Evolutionary conservation across 2,797 vertebrate species (phyloP).

Genomic region (Centroberyx gerrardi): DNA sequence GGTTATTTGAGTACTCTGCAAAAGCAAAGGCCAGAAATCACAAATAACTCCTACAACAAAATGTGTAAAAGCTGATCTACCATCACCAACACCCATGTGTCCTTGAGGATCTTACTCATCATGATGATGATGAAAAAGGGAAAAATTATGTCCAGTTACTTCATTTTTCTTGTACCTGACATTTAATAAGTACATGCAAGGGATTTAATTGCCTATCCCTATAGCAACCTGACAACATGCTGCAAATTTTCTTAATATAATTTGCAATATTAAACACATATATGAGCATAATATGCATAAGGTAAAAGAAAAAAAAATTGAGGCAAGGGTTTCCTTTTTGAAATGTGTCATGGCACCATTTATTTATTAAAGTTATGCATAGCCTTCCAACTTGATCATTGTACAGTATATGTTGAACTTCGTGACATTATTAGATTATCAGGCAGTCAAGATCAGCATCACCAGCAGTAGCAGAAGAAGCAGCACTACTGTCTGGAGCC

Average conservation of each 20-base stretch:
- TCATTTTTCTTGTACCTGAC: constrained; percentile 33
- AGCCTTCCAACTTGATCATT: constrained; percentile 82
- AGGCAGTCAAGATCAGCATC: constrained; percentile 68
- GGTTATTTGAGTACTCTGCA: background rate
- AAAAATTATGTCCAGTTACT: constrained; percentile 41
- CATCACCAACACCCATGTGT: constrained; percentile 28
- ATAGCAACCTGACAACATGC: background rate
- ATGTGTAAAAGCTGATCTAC: constrained; percentile 16
- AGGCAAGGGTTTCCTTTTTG: constrained; percentile 51
- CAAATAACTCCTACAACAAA: background rate
- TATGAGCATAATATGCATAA: background rate
- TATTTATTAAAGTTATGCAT: constrained; percentile 86
- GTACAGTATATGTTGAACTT: constrained; percentile 84
- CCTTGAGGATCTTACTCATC: constrained; percentile 38
- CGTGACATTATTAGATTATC: constrained; percentile 80
- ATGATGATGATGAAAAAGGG: constrained; percentile 15
- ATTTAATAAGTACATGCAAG: constrained; percentile 22
- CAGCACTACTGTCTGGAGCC: constrained; percentile 70
- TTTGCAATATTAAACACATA: background rate
- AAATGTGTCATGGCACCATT: constrained; percentile 81
- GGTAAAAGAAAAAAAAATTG: background rate
- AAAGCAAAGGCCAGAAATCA: background rate
- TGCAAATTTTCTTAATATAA: background rate
- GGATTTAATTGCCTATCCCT: constrained; percentile 14
- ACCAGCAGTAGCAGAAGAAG: constrained; percentile 68